Evolutionary conservation across 2,888 invertebrate genomes (phyloP), one percentile per base, ranked within the genome.

Genomic region (Petrolisthes cinctipes): DNA sequence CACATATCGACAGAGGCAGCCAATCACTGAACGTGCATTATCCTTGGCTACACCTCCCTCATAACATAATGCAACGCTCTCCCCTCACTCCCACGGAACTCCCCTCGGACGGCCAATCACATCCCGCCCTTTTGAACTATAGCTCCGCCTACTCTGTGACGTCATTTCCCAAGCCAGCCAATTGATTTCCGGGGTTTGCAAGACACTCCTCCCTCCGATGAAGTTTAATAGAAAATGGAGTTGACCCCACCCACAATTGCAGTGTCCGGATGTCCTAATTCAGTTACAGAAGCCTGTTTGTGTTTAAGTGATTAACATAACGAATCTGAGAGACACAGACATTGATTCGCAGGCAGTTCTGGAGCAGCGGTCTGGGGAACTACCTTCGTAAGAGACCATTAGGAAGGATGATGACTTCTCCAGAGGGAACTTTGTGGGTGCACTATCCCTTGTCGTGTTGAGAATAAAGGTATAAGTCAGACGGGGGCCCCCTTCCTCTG

Each of bases 1-100:
- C 87, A 88, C 83, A 88, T 88, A 88, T 88, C 87, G 84, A 88
- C 87, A 83, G 84, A 75, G 87, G 81, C 83, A 88, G 87, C 87
- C 87, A 88, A 88, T 88, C 87, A 88, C 83, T 88, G 87, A 88
- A 73, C 87, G 87, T 88, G 87, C 81, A 88, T 88, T 88, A 88
- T 84, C 83, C 83, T 88, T 84, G 87, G 87, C 83, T 88, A 88
- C 87, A 88, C 84, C 87, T 88, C 87, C 87, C 87, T 84, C 80
- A 83, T 83, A 86, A 86, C 83, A 86, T 83, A 83, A 86, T 86
- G 83, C 86, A 86, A 83, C 75, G 23, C 76, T 68, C 83, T 86
- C 86, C 86, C 86, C 86, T 86, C 86, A 83, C 78, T 68, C 71
- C 71, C 68, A 66, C 73, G 57, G 37, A 73, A 81, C 80, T 79